A percentile compares a stretch with the other conserved stretches of the same genome.
Conservation (phyloP, 2,888 invertebrate genomes). For the Rhodophaea formosa region DNA sequence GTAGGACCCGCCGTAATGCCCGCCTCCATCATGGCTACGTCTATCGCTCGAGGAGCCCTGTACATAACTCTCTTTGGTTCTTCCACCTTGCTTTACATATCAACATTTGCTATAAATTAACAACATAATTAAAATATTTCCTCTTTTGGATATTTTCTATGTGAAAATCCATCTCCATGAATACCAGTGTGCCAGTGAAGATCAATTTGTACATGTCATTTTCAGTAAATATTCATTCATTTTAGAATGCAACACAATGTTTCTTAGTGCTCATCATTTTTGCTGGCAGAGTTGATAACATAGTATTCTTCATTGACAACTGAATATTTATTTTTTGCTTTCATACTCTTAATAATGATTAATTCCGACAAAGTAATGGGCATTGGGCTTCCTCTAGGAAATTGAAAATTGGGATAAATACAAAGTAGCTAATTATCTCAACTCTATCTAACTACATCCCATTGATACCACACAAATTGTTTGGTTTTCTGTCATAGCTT, state of each 20-base stretch:
- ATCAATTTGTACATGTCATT: constrained; percentile 10
- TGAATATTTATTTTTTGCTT: constrained; percentile 2
- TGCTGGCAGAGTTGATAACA: neutral
- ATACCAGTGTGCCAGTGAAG: constrained; percentile 7
- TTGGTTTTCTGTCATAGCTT: constrained; percentile 1
- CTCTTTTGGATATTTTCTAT: constrained; percentile 15
- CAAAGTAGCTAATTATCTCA: neutral
- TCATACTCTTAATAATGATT: neutral
- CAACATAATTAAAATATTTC: constrained; percentile 12
- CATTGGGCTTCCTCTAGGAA: neutral
- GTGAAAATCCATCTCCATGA: constrained; percentile 8
- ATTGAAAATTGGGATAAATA: neutral
- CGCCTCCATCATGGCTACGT: constrained; percentile 80
- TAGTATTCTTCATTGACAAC: constrained; percentile 3
- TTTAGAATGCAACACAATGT: neutral
- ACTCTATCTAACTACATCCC: constrained; percentile 8
- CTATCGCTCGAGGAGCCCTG: constrained; percentile 79
- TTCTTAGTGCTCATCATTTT: neutral
- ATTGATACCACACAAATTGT: neutral
- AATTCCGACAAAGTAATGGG: neutral
- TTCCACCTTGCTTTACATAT: constrained; percentile 56
- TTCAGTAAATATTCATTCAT: constrained; percentile 7
- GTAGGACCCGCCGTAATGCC: constrained; percentile 79
- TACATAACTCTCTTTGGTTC: constrained; percentile 74
- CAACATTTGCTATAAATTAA: constrained; percentile 35